Evolutionary conservation across 53 echinoderm and acorn worm species (phyloP).

Genomic region (Temnopleurus reevesii): DNA sequence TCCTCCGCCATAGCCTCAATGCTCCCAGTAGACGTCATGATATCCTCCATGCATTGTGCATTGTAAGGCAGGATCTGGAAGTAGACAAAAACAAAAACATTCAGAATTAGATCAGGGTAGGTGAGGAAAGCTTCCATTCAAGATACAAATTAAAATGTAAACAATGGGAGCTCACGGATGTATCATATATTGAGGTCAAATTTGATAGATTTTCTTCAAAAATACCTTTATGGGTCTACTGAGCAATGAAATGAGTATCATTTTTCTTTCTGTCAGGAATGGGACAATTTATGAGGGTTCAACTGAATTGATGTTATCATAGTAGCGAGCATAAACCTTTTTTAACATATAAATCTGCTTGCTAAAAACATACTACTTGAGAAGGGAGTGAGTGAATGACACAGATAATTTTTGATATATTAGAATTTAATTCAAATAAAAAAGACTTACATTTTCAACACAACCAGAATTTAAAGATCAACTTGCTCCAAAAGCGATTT

Average conservation of each 20-base stretch:
- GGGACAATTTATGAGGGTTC: not conserved
- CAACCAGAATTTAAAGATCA: too few species aligned
- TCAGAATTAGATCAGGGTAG: conserved; percentile 3
- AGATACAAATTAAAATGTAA: not conserved
- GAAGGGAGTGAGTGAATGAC: too few species aligned
- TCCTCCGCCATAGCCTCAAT: conserved; percentile 53
- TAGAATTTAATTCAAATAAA: not conserved
- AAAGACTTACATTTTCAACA: too few species aligned
- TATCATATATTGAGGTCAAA: not conserved
- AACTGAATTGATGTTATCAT: not conserved
- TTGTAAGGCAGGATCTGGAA: conserved; percentile 50
- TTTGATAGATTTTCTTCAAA: not conserved
- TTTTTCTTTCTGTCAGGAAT: not conserved
- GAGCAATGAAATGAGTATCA: not conserved
- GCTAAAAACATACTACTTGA: too few species aligned
- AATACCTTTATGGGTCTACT: not conserved
- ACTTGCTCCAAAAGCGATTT: too few species aligned
- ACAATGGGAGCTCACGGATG: not conserved
- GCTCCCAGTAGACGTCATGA: conserved; percentile 13
- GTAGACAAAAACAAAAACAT: conserved; percentile 30
- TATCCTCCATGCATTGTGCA: conserved; percentile 53
- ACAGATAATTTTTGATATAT: not conserved
- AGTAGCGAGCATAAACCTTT: not conserved
- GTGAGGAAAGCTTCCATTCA: not conserved
- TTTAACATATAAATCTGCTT: not conserved